Base-by-base conservation (phyloP, 2,888 invertebrate species). In the Seira musarum region DNA sequence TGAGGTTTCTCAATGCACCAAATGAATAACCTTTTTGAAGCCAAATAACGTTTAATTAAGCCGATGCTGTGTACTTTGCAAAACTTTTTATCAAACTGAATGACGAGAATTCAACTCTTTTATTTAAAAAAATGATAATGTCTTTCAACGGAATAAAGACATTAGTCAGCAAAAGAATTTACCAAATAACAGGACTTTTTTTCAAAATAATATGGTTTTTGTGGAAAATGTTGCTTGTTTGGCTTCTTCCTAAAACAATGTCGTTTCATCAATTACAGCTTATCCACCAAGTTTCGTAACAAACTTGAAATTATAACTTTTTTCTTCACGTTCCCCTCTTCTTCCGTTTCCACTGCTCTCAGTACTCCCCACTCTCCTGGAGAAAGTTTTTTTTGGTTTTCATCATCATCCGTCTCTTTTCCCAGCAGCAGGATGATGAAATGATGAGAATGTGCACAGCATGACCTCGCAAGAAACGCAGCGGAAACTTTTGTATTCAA, bases 401-500 rank as follows among this genome's bases (percentile, higher is more conserved):
- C 69, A 75, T 40, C 30, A 30, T 30, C 30, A 30, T 30, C 30
- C 30, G 30, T 72, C 5, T 73, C 25, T 19, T 64, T 57, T 53
- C 57, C n/a, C 57, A 60, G 22, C 57, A 40, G 30, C 30, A 30
- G 30, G 30, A 30, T 30, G 30, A 30, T 30, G 30, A 30, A 30
- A 30, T 57, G 77, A 77, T 65, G 69, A 69, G 77, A 77, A 70
- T 60, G 53, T 57, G 57, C 78, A 15, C 78, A 78, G 78, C 78
- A 61, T 71, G 71, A 40, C 22, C 21, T 57, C 66, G 22, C 17
- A 35, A 71, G 65, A 71, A 78, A 70, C 46, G 53, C 17, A 19
- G 61, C 70, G 53, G 71, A 70, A 78, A 78, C 71, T 78, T 78
- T 25, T 15, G 70, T 70, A 77, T 77, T 77, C 76, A 71, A 60